Evolutionary conservation across 2,797 vertebrate species (phyloP).

Genomic region (Gephyroberyx darwinii): DNA sequence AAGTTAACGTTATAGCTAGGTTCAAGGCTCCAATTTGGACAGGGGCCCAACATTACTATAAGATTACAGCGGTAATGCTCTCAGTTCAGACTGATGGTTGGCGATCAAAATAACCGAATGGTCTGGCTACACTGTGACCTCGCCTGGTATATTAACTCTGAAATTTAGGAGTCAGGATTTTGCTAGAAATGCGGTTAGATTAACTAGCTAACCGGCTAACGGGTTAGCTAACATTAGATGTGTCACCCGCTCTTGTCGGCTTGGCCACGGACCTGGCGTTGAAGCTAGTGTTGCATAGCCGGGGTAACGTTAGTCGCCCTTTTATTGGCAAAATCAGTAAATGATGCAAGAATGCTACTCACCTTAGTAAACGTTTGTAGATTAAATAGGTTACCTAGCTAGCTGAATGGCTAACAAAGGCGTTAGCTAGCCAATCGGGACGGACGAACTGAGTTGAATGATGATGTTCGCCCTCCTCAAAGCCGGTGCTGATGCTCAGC

Average conservation of each 20-base stretch:
- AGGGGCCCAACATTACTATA: conserved; percentile 3
- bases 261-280: conserved; percentile 22
- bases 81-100: neutral
- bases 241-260: conserved; percentile 5
- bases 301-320: neutral
- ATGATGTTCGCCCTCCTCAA: conserved; percentile 40
- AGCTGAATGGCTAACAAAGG: conserved; percentile 34
- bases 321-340: neutral
- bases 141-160: too few species aligned
- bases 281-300: conserved; percentile 27
- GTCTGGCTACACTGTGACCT: too few species aligned
- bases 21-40: neutral
- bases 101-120: neutral
- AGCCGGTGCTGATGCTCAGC: conserved; percentile 64
- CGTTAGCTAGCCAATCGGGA: neutral
- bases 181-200: conserved; percentile 30
- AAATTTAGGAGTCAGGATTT: neutral
- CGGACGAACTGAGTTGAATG: conserved; percentile 16
- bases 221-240: conserved; percentile 45
- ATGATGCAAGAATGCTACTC: conserved; percentile 24
- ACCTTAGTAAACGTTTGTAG: conserved; percentile 37
- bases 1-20: neutral
- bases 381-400: neutral
- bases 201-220: conserved; percentile 3
- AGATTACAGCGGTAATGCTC: neutral